Base-by-base conservation (phyloP, 1,140 invertebrate genomes). In the Condylostylus longicornis region DNA sequence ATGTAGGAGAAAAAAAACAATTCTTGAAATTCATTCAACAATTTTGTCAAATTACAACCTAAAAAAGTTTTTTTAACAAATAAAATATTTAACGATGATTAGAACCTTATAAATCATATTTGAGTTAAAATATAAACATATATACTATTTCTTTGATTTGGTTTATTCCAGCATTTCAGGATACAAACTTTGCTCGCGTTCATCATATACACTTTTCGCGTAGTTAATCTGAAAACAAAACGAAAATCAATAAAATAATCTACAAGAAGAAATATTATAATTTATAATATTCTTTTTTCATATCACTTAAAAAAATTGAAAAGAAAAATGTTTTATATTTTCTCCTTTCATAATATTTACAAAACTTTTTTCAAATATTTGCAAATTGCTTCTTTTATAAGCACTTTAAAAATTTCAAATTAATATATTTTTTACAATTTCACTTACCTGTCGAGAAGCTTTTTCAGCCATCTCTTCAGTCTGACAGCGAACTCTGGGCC, bases 401-500 rank as follows among this genome's bases (percentile, higher is more conserved):
- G n/a, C n/a, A n/a, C 12, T 35, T 9, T 9, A 9, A 18, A 14
- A 21, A 35, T n/a, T 18, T 13, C n/a, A 12, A 13, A 17, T n/a
- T 30, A 14, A 18, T 29, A 23, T 17, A 36, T 9, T 35, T 19
- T 17, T 18, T 25, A 25, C 23, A 25, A 25, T n/a, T 25, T 22
- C 15, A 54, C 56, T 60, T 44, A 74, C 70, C 58, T 68, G 65
- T 42, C 64, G 58, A 43, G 72, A 67, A 49, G 88, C 82, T 67
- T 75, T 76, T 48, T 74, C 69, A n/a, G 86, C 82, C 35, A 87
- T 69, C 42, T 76, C 72, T 38, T 73, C 72, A 40, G 70, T 77
- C 53, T 88, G 81, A 64, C 86, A 90, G 40, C 83, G 70, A 18
- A 93, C 80, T 55, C 81, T 74, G 8, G 86, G 85, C 42, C 78